These are phyloP conservation scores for Hormaphis cornu DNA, from an alignment of 1,140 invertebrate genomes.

Conservation along the genomic window DNA sequence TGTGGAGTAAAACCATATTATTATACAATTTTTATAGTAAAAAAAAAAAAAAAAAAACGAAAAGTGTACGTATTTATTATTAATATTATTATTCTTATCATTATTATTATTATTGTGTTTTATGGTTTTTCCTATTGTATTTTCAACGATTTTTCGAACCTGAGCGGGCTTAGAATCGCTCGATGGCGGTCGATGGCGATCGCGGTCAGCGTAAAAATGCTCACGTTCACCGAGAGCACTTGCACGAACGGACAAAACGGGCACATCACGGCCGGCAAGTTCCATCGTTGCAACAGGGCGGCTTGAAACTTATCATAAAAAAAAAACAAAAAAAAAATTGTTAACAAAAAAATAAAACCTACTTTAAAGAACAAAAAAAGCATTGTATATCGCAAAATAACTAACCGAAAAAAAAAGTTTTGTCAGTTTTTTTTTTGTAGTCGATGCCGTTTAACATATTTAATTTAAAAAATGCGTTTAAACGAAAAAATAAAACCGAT, in stretches of 20 bases:
- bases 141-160: conserved; percentile 34
- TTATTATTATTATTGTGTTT: background rate
- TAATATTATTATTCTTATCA: too few relatives aligned
- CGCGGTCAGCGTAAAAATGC: conserved; percentile 49
- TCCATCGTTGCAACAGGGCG: conserved; percentile 49
- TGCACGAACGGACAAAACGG: conserved; percentile 50
- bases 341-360: too few relatives aligned
- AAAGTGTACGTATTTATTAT: too few relatives aligned
- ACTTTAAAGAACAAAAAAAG: too few relatives aligned
- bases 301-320: conserved; percentile 46
- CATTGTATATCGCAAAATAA: too few relatives aligned
- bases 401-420: too few relatives aligned
- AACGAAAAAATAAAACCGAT: too few relatives aligned
- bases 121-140: too few relatives aligned
- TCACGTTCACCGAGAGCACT: conserved; percentile 48
- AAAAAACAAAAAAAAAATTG: too few relatives aligned
- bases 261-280: conserved; percentile 50
- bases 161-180: conserved; percentile 40
- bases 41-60: background rate
- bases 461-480: too few relatives aligned
- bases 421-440: too few relatives aligned
- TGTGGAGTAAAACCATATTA: conserved; percentile 42
- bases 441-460: too few relatives aligned
- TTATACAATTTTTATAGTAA: background rate
- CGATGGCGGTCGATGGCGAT: conserved; percentile 47